A percentile compares a stretch with the other conserved stretches of the same genome.
Conservation (phyloP, 1,140 invertebrate genomes). For the Hylyphantes graminicola region DNA sequence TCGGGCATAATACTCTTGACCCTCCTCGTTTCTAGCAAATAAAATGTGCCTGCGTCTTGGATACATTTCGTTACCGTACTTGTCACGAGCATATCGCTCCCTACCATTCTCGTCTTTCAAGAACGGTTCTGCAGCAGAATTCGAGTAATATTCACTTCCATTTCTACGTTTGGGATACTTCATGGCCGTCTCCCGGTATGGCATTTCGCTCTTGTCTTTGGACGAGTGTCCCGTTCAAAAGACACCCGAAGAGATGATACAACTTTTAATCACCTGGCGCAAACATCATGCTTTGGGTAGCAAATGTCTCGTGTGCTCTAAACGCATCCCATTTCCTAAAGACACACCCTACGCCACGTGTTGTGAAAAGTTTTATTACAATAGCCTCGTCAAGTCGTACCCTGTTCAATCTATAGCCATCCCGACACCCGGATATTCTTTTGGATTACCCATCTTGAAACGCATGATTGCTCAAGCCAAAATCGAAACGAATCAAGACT, state of each 20-base stretch:
- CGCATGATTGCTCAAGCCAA: background rate
- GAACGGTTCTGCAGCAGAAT: background rate
- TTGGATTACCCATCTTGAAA: background rate
- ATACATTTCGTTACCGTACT: background rate
- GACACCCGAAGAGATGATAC: no score
- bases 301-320: no score
- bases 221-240: background rate
- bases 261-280: no score
- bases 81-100: conserved; percentile 4
- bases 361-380: conserved; percentile 28
- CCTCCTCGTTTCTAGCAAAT: background rate
- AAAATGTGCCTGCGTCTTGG: background rate
- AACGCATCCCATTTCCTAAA: no score
- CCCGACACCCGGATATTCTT: background rate
- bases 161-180: conserved; percentile 9
- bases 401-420: conserved; percentile 29
- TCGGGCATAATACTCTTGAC: conserved; percentile 14
- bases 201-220: background rate
- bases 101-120: background rate
- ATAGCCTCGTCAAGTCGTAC: background rate
- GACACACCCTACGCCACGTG: background rate
- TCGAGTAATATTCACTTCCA: conserved; percentile 6
- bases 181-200: conserved; percentile 1
- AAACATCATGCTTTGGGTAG: no score
- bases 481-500: conserved; percentile 7